Percentiles rank a stretch among this genome's conserved stretches.
Conservation (phyloP, 1,140 invertebrate species). For the Lepidotrigona ventralis region DNA sequence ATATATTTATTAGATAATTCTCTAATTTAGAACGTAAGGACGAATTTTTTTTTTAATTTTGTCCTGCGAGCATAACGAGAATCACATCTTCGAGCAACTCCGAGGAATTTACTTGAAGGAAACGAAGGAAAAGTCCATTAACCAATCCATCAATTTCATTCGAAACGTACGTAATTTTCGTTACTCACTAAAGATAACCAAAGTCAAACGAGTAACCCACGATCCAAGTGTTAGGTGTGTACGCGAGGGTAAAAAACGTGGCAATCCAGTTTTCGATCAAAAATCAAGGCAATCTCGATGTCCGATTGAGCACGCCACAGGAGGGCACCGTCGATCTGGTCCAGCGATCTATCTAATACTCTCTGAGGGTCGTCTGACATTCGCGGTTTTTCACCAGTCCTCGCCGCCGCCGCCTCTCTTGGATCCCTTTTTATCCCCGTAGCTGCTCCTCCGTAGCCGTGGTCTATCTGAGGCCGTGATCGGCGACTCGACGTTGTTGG, state of each 20-base stretch:
- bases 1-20: too few species aligned
- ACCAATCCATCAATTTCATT: too few species aligned
- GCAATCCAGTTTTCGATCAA: constrained; percentile 44
- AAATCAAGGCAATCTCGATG: constrained; percentile 54
- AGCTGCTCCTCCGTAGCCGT: constrained; percentile 49
- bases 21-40: too few species aligned
- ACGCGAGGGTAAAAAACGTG: not conserved
- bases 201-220: not conserved
- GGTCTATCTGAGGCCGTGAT: constrained; percentile 72
- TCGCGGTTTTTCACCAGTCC: constrained; percentile 54
- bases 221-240: not conserved
- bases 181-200: not conserved
- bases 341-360: constrained; percentile 58
- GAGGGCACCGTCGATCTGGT: constrained; percentile 39
- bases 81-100: too few species aligned
- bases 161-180: not conserved
- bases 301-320: constrained; percentile 45
- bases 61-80: too few species aligned
- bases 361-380: constrained; percentile 48
- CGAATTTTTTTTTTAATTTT: too few species aligned
- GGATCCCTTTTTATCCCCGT: constrained; percentile 68
- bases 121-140: too few species aligned
- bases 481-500: constrained; percentile 68
- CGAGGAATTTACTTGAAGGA: too few species aligned
- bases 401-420: constrained; percentile 25